Evolutionary conservation across 2,888 invertebrate genomes (phyloP).

Genomic region (Thereva unica): DNA sequence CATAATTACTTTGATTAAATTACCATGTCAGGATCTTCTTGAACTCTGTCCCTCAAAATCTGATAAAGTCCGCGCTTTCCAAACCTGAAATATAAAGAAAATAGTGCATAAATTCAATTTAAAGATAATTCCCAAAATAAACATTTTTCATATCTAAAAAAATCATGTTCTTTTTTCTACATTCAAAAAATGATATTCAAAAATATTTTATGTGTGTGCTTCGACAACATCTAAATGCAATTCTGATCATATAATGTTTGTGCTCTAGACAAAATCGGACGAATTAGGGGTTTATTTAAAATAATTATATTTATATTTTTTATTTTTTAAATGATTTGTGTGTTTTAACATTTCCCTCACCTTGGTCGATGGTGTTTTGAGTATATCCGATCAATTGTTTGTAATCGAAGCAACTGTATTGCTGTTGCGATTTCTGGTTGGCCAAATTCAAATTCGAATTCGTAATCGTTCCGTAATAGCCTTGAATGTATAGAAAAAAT

Average conservation of each 20-base stretch:
- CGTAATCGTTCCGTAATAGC: slow-evolving; percentile 29
- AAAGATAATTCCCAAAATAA: not conserved
- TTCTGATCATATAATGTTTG: too few relatives aligned
- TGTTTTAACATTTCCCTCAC: slow-evolving; percentile 48
- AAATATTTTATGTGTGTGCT: too few relatives aligned
- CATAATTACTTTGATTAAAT: slow-evolving; percentile 9
- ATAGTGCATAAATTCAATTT: not conserved
- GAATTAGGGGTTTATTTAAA: not conserved
- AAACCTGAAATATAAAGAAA: slow-evolving; percentile 46
- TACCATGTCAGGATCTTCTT: slow-evolving; percentile 49
- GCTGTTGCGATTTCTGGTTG: slow-evolving; percentile 57
- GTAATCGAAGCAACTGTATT: slow-evolving; percentile 63
- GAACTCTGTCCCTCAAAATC: slow-evolving; percentile 48
- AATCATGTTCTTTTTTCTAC: too few relatives aligned
- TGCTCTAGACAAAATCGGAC: too few relatives aligned
- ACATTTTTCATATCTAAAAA: not conserved
- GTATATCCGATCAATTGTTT: slow-evolving; percentile 64
- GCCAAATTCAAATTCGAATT: slow-evolving; percentile 9
- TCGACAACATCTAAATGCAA: too few relatives aligned
- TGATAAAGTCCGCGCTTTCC: slow-evolving; percentile 53
- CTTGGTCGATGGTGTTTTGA: slow-evolving; percentile 65
- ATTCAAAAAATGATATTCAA: too few relatives aligned
- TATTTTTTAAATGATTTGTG: not conserved
- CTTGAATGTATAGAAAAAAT: slow-evolving; percentile 36
- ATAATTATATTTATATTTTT: not conserved